Percentiles rank a stretch among this genome's conserved stretches.
These are phyloP conservation scores for Python bivittatus DNA, from an alignment of 2,113 vertebrate genomes.

Conservation along the genomic window DNA sequence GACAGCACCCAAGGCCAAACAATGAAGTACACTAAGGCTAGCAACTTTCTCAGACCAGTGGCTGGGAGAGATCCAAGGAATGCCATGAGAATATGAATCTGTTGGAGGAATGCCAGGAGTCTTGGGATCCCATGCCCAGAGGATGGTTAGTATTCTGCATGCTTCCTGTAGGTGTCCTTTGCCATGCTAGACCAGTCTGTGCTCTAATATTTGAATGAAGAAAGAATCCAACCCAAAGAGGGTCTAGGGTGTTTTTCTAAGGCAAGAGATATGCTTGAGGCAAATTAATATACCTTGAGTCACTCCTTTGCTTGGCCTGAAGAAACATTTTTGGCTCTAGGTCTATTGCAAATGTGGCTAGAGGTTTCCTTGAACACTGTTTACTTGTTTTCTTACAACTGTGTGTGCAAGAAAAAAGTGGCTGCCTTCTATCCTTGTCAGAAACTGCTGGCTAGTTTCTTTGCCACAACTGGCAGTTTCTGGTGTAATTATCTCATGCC, in stretches of 20 bases:
- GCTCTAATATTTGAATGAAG: neutral
- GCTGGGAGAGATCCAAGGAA: conserved; percentile 68
- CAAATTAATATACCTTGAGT: neutral
- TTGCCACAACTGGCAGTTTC: conserved; percentile 5
- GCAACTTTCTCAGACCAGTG: conserved; percentile 62
- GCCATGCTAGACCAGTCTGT: conserved; percentile 13
- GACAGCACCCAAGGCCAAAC: conserved; percentile 47
- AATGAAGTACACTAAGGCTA: conserved; percentile 55
- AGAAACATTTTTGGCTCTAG: neutral
- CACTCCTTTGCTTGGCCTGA: neutral
- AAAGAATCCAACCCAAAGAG: neutral
- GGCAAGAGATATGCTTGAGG: neutral
- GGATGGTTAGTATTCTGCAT: conserved; percentile 54
- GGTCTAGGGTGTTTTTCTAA: neutral
- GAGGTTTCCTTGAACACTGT: neutral
- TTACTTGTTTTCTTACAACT: conserved; percentile 2
- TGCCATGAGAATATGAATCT: conserved; percentile 61
- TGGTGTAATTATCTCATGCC: neutral
- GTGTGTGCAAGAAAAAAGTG: neutral
- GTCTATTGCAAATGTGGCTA: neutral
- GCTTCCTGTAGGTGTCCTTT: conserved; percentile 42
- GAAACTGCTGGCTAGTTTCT: neutral
- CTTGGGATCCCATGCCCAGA: conserved; percentile 54
- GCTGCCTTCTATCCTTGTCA: neutral
- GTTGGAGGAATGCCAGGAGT: conserved; percentile 55